A percentile compares a stretch with the other conserved stretches of the same genome.
These are phyloP conservation scores for Lordiphosa clarofinis DNA, from an alignment of 1,140 invertebrate genomes.

Conservation along the genomic window DNA sequence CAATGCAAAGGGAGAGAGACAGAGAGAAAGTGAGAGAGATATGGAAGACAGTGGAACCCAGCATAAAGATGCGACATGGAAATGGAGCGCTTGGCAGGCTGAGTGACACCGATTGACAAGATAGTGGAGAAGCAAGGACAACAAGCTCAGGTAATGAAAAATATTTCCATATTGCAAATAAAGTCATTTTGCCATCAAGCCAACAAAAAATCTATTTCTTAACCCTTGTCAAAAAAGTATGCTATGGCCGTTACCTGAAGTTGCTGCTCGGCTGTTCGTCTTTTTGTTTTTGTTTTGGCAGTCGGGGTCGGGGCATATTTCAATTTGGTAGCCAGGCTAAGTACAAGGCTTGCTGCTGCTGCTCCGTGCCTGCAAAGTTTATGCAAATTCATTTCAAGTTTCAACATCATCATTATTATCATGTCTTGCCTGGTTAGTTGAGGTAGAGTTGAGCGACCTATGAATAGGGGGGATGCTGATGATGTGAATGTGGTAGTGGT, in stretches of 20 bases:
- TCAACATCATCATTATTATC: constrained; percentile 37
- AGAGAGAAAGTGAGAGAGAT: constrained; percentile 15
- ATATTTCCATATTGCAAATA: constrained; percentile 77
- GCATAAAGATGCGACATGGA: constrained; percentile 5
- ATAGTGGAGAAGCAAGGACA: constrained; percentile 8
- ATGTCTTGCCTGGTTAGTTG: constrained; percentile 40
- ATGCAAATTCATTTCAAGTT: constrained; percentile 76
- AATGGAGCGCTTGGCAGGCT: constrained; percentile 28
- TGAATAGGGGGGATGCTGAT: constrained; percentile 5
- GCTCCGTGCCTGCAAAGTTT: constrained; percentile 54
- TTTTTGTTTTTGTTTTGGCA: constrained; percentile 51
- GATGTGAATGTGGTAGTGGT: constrained; percentile 3
- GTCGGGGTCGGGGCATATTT: constrained; percentile 49
- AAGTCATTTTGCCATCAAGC: constrained; percentile 60
- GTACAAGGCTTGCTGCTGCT: not conserved
- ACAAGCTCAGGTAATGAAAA: constrained; percentile 64
- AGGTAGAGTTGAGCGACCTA: constrained; percentile 12
- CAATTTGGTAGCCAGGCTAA: constrained; percentile 38
- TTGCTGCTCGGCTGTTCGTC: constrained; percentile 1
- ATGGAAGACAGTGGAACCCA: constrained; percentile 12
- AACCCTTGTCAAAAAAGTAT: constrained; percentile 58
- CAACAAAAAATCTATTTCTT: constrained; percentile 43
- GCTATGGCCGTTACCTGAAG: constrained; percentile 8
- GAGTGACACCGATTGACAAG: constrained; percentile 66
- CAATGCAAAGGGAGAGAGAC: constrained; percentile 5